A percentile compares a stretch with the other conserved stretches of the same genome.
phyloP scores from a whole-genome alignment of 2,113 vertebrate species.

The Odobenus rosmarus region DNA sequence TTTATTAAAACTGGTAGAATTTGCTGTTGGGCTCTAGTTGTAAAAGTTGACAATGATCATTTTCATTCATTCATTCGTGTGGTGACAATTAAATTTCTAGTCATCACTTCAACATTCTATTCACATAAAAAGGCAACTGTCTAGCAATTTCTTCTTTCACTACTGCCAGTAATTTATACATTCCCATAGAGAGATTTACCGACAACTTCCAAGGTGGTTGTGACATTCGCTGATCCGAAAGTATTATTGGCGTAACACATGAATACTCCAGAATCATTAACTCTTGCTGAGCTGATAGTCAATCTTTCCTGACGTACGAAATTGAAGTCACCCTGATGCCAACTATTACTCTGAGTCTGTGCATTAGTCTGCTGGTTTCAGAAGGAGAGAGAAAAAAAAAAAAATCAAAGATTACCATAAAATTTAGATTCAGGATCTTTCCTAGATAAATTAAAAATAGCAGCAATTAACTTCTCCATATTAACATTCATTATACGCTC shows the following conservation, averaged over 20 bases:
- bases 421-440: slow-evolving; percentile 88
- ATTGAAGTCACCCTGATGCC: slow-evolving; percentile 83
- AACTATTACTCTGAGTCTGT: slow-evolving; percentile 79
- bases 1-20: neutral
- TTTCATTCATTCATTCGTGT: slow-evolving; percentile 54
- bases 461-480: slow-evolving; percentile 87
- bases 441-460: slow-evolving; percentile 90
- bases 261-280: slow-evolving; percentile 92
- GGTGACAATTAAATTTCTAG: slow-evolving; percentile 61
- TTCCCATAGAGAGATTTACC: slow-evolving; percentile 88
- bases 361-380: slow-evolving; percentile 79
- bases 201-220: slow-evolving; percentile 93
- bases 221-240: slow-evolving; percentile 89
- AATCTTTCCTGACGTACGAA: slow-evolving; percentile 89
- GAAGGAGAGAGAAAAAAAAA: neutral
- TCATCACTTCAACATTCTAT: slow-evolving; percentile 57
- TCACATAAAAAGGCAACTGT: slow-evolving; percentile 56
- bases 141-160: slow-evolving; percentile 62
- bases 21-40: neutral
- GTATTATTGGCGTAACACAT: slow-evolving; percentile 93
- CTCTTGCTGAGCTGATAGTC: slow-evolving; percentile 87
- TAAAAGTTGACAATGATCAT: neutral
- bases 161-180: slow-evolving; percentile 66
- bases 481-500: slow-evolving; percentile 88
- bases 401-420: slow-evolving; percentile 86